Conservation (phyloP, 2,113 vertebrate species). For the Corythornis vintsioides region DNA sequence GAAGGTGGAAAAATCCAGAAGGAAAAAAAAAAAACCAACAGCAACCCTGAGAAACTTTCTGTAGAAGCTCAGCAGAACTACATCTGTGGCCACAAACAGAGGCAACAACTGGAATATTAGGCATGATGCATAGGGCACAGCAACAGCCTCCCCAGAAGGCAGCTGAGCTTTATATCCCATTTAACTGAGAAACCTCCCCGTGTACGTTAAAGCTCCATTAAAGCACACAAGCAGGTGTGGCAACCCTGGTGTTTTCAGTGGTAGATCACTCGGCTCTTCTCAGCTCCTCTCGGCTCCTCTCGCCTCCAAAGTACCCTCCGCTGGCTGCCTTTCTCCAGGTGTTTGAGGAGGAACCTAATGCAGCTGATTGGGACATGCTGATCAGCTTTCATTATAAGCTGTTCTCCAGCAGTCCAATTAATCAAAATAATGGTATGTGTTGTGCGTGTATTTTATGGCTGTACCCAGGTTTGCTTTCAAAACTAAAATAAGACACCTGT, state of each 20-base stretch:
- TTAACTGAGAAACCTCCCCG: constrained; percentile 35
- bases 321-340: constrained; percentile 39
- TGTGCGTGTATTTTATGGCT: not conserved
- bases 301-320: not conserved
- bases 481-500: constrained; percentile 52
- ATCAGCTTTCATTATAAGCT: constrained; percentile 2
- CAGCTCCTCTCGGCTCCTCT: not conserved
- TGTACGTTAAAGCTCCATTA: not conserved
- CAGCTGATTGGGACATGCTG: not conserved
- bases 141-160: constrained; percentile 36
- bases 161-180: constrained; percentile 64
- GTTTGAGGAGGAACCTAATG: not conserved
- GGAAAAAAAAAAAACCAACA: not conserved
- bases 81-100: constrained; percentile 50
- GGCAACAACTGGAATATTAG: constrained; percentile 37
- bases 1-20: constrained; percentile 56
- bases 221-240: not conserved
- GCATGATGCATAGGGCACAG: not conserved
- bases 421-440: not conserved
- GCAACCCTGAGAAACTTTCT: constrained; percentile 47
- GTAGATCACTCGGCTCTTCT: not conserved
- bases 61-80: constrained; percentile 4
- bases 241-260: not conserved
- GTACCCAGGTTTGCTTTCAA: constrained; percentile 7
- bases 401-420: constrained; percentile 6